Conservation (phyloP, 2,797 vertebrate species). For the Anguilla marmorata region DNA sequence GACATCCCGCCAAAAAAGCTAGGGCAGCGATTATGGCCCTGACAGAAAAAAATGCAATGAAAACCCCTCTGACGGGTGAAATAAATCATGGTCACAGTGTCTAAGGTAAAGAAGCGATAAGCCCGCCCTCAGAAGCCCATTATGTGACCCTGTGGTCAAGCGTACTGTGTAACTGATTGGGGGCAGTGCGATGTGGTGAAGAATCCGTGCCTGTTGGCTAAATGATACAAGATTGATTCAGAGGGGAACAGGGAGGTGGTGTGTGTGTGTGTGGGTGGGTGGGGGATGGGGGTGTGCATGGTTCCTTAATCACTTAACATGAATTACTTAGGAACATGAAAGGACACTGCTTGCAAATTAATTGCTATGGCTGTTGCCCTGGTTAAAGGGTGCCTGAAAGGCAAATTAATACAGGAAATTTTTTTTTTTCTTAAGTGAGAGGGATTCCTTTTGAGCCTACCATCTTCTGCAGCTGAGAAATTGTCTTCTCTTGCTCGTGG, state of each 20-base stretch:
- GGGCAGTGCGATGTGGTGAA: too few species aligned
- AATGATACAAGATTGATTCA: too few species aligned
- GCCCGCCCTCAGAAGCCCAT: background rate
- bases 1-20: background rate
- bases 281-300: too few species aligned
- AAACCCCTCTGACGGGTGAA: too few species aligned
- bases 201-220: too few species aligned
- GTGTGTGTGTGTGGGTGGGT: too few species aligned
- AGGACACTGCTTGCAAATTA: background rate
- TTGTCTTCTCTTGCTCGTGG: slow-evolving; percentile 93
- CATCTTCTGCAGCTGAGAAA: slow-evolving; percentile 92
- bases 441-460: slow-evolving; percentile 73
- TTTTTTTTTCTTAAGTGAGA: background rate
- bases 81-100: background rate
- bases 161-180: too few species aligned
- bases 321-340: background rate
- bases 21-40: background rate
- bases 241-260: too few species aligned
- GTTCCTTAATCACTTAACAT: too few species aligned
- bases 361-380: background rate
- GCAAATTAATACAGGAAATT: background rate
- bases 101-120: background rate
- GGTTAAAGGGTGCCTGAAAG: background rate
- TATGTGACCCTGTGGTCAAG: background rate
- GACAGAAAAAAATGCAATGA: background rate